Evolutionary conservation across 2,888 invertebrate genomes (phyloP).

Genomic region (Camponotus fellah): DNA sequence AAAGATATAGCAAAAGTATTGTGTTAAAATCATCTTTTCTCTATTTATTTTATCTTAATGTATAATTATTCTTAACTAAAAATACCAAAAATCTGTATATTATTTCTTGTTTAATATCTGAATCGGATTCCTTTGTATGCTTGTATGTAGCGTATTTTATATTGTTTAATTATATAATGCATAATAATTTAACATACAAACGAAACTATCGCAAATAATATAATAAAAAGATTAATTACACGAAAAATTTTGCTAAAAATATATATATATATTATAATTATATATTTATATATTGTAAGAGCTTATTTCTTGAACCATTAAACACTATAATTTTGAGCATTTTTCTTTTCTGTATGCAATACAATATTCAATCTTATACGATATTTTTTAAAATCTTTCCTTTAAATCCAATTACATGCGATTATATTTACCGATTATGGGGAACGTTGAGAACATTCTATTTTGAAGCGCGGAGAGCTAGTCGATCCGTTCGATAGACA

Average conservation of each 20-base stretch:
- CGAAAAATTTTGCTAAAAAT: neutral
- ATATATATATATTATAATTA: neutral
- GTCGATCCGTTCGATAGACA: slow-evolving; percentile 83
- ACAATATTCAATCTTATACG: neutral
- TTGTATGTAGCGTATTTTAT: neutral
- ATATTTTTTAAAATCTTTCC: neutral
- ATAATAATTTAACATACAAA: neutral
- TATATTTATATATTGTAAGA: no score
- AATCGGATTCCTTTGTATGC: neutral
- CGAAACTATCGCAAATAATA: neutral
- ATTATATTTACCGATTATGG: slow-evolving; percentile 26
- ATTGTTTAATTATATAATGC: neutral
- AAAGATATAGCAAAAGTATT: neutral
- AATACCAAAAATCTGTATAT: neutral
- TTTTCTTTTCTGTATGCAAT: neutral
- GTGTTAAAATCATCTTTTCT: neutral
- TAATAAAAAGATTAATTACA: neutral
- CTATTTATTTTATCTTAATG: neutral
- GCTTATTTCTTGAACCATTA: neutral
- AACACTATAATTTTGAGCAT: neutral
- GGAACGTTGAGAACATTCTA: slow-evolving; percentile 23
- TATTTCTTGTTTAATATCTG: neutral
- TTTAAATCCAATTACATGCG: neutral
- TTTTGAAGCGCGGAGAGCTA: slow-evolving; percentile 65
- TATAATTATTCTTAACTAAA: neutral